Evolutionary conservation across 2,113 vertebrate species (phyloP).

Genomic region (Peromyscus maniculatus): DNA sequence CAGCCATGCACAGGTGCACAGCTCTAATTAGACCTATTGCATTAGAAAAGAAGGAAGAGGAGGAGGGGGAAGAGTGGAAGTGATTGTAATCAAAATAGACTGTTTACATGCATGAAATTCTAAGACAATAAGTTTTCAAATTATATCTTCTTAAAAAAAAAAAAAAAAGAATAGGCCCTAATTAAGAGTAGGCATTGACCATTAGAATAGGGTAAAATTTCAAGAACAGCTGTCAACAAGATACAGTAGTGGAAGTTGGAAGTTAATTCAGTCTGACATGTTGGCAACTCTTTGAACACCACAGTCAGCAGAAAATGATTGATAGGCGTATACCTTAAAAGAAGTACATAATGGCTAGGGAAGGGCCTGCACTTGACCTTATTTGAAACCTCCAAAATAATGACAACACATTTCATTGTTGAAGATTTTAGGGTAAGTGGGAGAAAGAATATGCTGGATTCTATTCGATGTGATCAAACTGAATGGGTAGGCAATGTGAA

Average conservation of each 20-base stretch:
- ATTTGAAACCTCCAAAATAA: not conserved
- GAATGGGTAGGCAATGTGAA: not conserved
- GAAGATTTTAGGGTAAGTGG: not conserved
- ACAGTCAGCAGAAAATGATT: not conserved
- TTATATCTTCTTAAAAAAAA: not conserved
- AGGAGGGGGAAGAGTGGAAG: not conserved
- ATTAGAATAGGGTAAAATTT: not conserved
- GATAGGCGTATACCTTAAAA: not conserved
- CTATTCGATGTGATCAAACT: not conserved
- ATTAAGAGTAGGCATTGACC: not conserved
- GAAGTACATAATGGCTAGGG: not conserved
- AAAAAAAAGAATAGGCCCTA: not conserved
- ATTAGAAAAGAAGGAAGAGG: not conserved
- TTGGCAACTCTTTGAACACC: not conserved
- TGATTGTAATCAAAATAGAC: not conserved
- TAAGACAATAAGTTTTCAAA: not conserved
- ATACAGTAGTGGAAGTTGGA: not conserved
- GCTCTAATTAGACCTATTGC: not conserved
- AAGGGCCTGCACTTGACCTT: not conserved
- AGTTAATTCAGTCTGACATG: not conserved
- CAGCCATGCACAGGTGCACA: not conserved
- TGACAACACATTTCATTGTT: not conserved
- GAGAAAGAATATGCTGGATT: not conserved
- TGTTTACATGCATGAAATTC: not conserved
- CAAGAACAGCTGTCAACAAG: not conserved